A percentile compares a stretch with the other conserved stretches of the same genome.
phyloP scores from a whole-genome alignment of 30 jellyfish, hydroid and myxozoan genomes.

The Hydra vulgaris region DNA sequence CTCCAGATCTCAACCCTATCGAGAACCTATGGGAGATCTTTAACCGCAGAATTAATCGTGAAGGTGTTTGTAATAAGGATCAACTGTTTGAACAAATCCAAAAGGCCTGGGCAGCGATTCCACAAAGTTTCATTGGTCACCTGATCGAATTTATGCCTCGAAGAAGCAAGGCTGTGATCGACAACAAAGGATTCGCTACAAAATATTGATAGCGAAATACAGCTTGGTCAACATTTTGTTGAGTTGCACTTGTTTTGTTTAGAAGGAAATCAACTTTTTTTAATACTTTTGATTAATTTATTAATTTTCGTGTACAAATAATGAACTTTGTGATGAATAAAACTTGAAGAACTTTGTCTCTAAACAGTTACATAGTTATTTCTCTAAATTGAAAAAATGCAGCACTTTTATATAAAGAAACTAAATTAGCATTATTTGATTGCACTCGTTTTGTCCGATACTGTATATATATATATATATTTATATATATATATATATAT shows the following conservation, averaged over 20 bases:
- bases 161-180: background rate
- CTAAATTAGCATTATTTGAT: too few relatives aligned
- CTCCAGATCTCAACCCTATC: background rate
- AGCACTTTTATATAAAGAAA: too few relatives aligned
- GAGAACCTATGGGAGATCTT: background rate
- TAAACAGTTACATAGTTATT: too few relatives aligned
- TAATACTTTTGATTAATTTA: background rate
- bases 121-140: background rate
- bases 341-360: too few relatives aligned
- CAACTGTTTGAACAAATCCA: background rate
- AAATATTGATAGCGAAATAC: background rate
- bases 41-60: background rate
- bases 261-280: background rate
- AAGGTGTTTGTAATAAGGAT: background rate
- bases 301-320: too few relatives aligned
- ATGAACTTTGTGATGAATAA: too few relatives aligned
- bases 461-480: too few relatives aligned
- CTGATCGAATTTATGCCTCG: background rate
- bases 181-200: background rate
- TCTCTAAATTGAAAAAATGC: too few relatives aligned
- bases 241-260: background rate
- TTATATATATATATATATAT: too few relatives aligned
- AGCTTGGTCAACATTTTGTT: background rate
- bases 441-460: too few relatives aligned
- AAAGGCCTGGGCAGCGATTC: background rate